phyloP scores from a whole-genome alignment of 2,797 vertebrate species.

The Acipenser transmontanus region DNA sequence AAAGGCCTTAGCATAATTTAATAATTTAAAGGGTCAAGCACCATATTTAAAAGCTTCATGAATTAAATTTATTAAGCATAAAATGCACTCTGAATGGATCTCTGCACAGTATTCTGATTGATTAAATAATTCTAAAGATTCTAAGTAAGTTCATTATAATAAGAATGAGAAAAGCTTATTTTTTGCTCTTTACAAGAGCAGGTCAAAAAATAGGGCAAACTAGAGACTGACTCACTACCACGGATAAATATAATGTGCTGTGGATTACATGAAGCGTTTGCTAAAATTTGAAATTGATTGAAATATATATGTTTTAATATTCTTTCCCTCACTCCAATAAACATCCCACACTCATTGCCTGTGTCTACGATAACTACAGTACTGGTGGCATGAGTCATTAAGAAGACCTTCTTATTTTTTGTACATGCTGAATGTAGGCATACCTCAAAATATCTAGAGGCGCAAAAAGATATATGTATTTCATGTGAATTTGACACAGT shows the following conservation, averaged over 20 bases:
- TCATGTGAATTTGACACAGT: too few relatives aligned
- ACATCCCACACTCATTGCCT: neutral
- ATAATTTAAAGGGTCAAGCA: constrained; percentile 4
- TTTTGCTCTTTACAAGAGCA: neutral
- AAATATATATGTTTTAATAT: too few relatives aligned
- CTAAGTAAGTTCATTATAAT: constrained; percentile 4
- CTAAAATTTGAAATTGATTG: neutral
- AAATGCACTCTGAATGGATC: neutral
- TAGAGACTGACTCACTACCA: neutral
- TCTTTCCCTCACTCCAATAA: too few relatives aligned
- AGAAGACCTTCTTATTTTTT: too few relatives aligned
- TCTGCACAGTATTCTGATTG: neutral
- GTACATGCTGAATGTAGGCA: too few relatives aligned
- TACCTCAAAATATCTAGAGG: too few relatives aligned
- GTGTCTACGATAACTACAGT: neutral
- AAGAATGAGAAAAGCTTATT: neutral
- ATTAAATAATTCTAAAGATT: constrained; percentile 1
- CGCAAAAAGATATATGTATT: too few relatives aligned
- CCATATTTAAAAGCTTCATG: neutral
- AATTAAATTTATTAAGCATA: constrained; percentile 5
- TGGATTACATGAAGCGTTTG: neutral
- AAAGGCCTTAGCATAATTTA: neutral
- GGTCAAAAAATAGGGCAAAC: neutral
- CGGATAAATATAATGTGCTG: neutral
- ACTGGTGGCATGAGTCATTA: too few relatives aligned